Evolutionary conservation across 2,888 invertebrate species (phyloP), one percentile per base, ranked within the genome.

Genomic region (Zelleria hepariella): DNA sequence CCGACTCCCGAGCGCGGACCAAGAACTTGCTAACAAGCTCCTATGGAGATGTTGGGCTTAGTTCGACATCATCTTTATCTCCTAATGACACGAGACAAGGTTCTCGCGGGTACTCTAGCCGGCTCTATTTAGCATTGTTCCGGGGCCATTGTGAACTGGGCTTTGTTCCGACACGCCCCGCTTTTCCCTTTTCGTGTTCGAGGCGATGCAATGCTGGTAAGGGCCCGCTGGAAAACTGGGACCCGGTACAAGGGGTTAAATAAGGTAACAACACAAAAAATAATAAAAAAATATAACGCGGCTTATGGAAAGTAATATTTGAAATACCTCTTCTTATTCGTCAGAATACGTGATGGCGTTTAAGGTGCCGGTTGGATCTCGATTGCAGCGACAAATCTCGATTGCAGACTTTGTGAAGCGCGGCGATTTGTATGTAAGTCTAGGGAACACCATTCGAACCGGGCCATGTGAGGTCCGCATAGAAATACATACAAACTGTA

Each of bases 121-220:
- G 73, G 69, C 74, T 80, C 80, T 81, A 83, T 84, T 82, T 82
- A 80, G 80, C 80, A 85, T 86, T 87, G 87, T 88, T 84, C 82
- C 73, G 70, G n/a, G 65, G 67, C 82, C 75, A 86, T 86, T 86
- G 86, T 86, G 72, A 69, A 65, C 70, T 65, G 63, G 72, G 78
- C 83, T 81, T 88, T 87, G 86, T 87, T 80, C 77, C 67, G 78
- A 78, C 86, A 87, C 86, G 86, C 82, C 78, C 80, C 80, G 80
- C 74, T 86, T 15, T 51, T 51, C 51, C 51, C 78, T 80, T 82
- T 82, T 78, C 79, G 75, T 77, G 78, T 78, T 77, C 75, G 72
- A 75, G 77, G 75, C 78, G 74, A 71, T 74, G 73, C 70, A 68
- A 70, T 72, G 69, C 78, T 79, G 62, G 61, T 62, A 65, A 65